A percentile compares a stretch with the other conserved stretches of the same genome.
phyloP scores from a whole-genome alignment of 2,797 vertebrate genomes.

The Poeciliopsis gracilis region DNA sequence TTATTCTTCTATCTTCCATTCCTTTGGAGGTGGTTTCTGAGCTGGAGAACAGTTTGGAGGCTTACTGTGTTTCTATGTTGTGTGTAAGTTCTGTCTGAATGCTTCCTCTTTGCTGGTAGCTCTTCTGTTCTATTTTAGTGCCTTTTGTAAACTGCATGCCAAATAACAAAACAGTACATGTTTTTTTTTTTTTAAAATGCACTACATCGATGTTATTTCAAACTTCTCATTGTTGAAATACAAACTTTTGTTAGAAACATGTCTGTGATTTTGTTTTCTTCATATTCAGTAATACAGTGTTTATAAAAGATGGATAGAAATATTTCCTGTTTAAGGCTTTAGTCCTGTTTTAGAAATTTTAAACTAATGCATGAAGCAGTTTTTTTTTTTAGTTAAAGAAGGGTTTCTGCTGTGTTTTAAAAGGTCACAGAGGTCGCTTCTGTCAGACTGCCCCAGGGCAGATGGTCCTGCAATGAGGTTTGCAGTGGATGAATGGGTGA shows the following conservation, averaged over 20 bases:
- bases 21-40: constrained; percentile 27
- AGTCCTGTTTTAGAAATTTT: not conserved
- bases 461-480: too few species aligned
- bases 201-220: constrained; percentile 63
- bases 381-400: not conserved
- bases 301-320: not conserved
- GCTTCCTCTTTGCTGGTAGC: constrained; percentile 46
- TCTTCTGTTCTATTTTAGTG: constrained; percentile 68
- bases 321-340: not conserved
- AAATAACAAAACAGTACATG: constrained; percentile 58
- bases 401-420: not conserved
- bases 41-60: constrained; percentile 31
- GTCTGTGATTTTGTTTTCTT: constrained; percentile 12
- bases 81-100: constrained; percentile 47
- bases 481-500: not conserved
- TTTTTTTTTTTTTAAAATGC: constrained; percentile 20
- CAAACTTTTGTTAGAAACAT: constrained; percentile 59
- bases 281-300: not conserved
- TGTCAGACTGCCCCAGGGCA: too few species aligned
- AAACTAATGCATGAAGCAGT: not conserved
- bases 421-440: too few species aligned
- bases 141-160: constrained; percentile 76
- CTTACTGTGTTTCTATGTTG: constrained; percentile 42
- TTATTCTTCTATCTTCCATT: constrained; percentile 38
- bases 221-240: constrained; percentile 55